Evolutionary conservation across 1,140 invertebrate species (phyloP), one percentile per base, ranked within the genome.

Genomic region (Tigriopus japonicus): DNA sequence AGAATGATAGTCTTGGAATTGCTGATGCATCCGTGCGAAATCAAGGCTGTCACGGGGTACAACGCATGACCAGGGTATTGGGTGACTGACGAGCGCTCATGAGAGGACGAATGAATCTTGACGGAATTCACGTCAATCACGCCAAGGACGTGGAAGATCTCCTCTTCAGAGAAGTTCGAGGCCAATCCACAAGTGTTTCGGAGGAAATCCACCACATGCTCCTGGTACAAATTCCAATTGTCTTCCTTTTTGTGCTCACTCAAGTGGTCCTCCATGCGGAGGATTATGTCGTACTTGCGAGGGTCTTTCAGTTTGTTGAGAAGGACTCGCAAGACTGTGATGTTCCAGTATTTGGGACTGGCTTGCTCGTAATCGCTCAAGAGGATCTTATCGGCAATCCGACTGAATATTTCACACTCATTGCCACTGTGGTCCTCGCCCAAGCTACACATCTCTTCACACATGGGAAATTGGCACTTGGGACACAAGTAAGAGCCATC

Each of bases 111-210:
- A 1, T 85, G 85, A 0, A 87, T 79, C 71, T 88, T 85, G 67
- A 87, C 85, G 0, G 80, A 84, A 67, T 89, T 88, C 14, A 87
- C 80, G 77, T 83, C 80, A 21, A 87, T 65, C 59, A 87, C 82
- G 0, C 85, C 85, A 63, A 79, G 80, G 13, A 58, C 40, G 28
- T 58, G 10, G 64, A 62, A 53, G 63, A 66, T 9, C 63, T 60
- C 24, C 59, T 59, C 62, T 19, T 14, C 54, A 64, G 23, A 49
- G 21, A 17, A 24, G 86, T 69, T 51, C 79, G 80, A 15, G 85
- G 71, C 15, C 87, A 71, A 0, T 80, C 77, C 0, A 79, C 80
- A 35, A 87, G 77, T 65, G 81, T 85, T 62, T 68, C 64, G 41
- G n/a, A 58, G 28, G 28, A 58, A 58, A 14, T 40, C 13, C 15